phyloP scores from a whole-genome alignment of 37 sponge, comb jelly and placozoan species.

The Beroe forskalii region DNA sequence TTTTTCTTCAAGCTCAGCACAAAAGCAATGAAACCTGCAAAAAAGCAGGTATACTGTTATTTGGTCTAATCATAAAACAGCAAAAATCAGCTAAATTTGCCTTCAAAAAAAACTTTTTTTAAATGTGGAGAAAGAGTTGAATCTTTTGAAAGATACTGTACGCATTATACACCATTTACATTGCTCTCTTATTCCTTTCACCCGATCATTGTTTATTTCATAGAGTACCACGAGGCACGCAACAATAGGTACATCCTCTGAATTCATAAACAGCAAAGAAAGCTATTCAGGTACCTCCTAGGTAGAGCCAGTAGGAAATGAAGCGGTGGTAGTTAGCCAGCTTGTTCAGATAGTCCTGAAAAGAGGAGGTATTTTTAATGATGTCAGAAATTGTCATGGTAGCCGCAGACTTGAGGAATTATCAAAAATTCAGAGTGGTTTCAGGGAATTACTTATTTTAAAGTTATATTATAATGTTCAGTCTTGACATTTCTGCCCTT shows the following conservation, averaged over 20 bases:
- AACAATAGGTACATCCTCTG: too few species aligned
- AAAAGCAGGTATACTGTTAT: not conserved
- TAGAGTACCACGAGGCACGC: not conserved
- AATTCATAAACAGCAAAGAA: too few species aligned
- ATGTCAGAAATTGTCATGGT: too few species aligned
- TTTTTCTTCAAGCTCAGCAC: slow-evolving; percentile 23
- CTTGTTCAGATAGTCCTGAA: slow-evolving; percentile 69
- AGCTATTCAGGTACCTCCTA: slow-evolving; percentile 67
- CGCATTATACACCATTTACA: not conserved
- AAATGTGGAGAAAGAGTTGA: too few species aligned
- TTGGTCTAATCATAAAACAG: not conserved
- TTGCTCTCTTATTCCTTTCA: too few species aligned
- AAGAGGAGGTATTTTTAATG: not conserved
- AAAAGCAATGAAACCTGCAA: slow-evolving; percentile 38
- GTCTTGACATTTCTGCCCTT: too few species aligned
- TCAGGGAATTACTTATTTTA: too few species aligned
- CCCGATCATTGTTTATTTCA: too few species aligned
- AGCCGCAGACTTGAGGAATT: too few species aligned
- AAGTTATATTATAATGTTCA: too few species aligned
- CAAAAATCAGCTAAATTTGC: not conserved
- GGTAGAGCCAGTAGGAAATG: slow-evolving; percentile 81
- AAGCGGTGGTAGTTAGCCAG: slow-evolving; percentile 78
- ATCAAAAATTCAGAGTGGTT: too few species aligned
- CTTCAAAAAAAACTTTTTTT: too few species aligned
- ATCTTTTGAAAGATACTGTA: not conserved